Conservation (phyloP, 2,888 invertebrate genomes). For the Sarcophaga subvicina region DNA sequence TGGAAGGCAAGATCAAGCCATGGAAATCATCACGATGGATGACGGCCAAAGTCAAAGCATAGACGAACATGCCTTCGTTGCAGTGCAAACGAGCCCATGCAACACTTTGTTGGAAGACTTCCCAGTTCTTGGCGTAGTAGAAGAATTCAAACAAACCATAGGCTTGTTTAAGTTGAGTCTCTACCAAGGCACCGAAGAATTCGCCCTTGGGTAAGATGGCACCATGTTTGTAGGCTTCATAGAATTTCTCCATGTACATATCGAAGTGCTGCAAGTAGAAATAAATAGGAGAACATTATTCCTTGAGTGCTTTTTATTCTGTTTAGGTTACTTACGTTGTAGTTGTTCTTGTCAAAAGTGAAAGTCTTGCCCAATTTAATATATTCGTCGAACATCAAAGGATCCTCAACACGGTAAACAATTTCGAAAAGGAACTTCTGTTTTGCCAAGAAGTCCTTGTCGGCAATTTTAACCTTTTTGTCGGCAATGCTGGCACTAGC, state of each 20-base stretch:
- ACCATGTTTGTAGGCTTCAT: slow-evolving; percentile 75
- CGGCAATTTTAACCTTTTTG: slow-evolving; percentile 74
- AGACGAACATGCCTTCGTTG: slow-evolving; percentile 89
- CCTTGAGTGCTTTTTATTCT: background rate
- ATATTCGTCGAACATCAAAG: slow-evolving; percentile 75
- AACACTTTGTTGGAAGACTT: slow-evolving; percentile 87
- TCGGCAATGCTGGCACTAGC: slow-evolving; percentile 65
- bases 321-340: slow-evolving; percentile 1
- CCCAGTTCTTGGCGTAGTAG: slow-evolving; percentile 87
- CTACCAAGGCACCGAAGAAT: slow-evolving; percentile 83
- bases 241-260: slow-evolving; percentile 76
- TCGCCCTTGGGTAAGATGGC: slow-evolving; percentile 84
- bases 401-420: slow-evolving; percentile 72
- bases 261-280: slow-evolving; percentile 72
- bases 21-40: slow-evolving; percentile 87
- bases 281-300: too few species aligned
- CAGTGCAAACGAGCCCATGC: slow-evolving; percentile 86
- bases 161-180: slow-evolving; percentile 83
- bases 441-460: slow-evolving; percentile 73
- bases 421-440: slow-evolving; percentile 77
- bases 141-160: slow-evolving; percentile 85
- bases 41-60: slow-evolving; percentile 86
- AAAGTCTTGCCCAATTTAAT: slow-evolving; percentile 81
- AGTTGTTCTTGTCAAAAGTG: slow-evolving; percentile 76
- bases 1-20: slow-evolving; percentile 87